Evolutionary conservation across 2,888 invertebrate genomes (phyloP), one percentile per base, ranked within the genome.

Genomic region (Eubasilissa splendida): DNA sequence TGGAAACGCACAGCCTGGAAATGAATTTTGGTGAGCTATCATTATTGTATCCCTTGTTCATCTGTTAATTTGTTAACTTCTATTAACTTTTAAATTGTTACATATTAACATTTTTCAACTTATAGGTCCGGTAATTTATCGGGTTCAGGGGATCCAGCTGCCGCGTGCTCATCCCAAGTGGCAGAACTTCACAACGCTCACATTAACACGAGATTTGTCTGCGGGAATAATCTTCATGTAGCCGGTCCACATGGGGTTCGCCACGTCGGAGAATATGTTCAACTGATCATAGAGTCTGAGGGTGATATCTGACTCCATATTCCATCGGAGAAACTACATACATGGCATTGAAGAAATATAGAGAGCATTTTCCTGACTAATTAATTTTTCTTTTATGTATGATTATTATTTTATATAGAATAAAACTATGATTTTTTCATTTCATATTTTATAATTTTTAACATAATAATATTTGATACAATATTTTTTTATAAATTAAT

Each of bases 1-100:
- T 85, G 92, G 94, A 8, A 95, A 95, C 85, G 92, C 94, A 0
- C 89, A 93, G 79, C 94, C 95, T 0, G 95, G 94, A 68, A 95
- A 95, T 84, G 95, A 95, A 85, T 95, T 93, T 86, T 95, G 95
- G 95, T 90, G 53, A 85, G 42, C 4, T 42, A 42, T 42, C 22
- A 22, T 22, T 22, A 7, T 42, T 42, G 42, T 42, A 5, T 42
- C 7, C 42, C 42, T 4, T 42, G 42, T 42, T 7, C 42, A 42
- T 5, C 7, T 42, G 7, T 42, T 5, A 42, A 42, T 42, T 42
- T 42, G 0, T 5, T 42, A 42, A 42, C 42, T 42, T 42, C 7
- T 42, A 2, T 42, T 42, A 42, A 7, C 42, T 42, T 42, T 22
- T 42, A 42, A 42, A 42, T 7, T 42, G 42, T 42, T 5, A 42